Evolutionary conservation across 2,888 invertebrate species (phyloP), one percentile per base, ranked within the genome.

Genomic region (Neoaliturus tenellus): DNA sequence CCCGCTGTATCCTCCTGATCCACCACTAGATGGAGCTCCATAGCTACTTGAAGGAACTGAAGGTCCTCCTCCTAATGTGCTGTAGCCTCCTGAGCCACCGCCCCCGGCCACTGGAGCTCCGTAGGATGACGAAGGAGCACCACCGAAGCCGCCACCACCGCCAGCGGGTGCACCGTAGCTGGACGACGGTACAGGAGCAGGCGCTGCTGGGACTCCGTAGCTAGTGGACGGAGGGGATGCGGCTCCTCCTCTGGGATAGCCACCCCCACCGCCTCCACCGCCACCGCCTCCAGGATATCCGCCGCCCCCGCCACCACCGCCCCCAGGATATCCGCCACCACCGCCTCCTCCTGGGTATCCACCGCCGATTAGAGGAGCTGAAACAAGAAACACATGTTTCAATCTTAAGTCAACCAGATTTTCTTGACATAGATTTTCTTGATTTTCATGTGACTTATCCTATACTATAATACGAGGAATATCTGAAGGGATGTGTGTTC

Each of bases 191-290:
- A 87, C 87, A 0, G 87, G 87, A 28, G 86, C 87, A 12, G 87
- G 87, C 41, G 80, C 84, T 23, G 86, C 86, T 55, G 87, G 87
- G 4, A 86, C 86, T 17, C 87, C 87, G 41, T 87, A 87, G 80
- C 86, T 87, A 1, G 86, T 87, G 3, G 87, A 85, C 8, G 87
- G 87, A 10, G 87, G 86, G 0, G 84, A 82, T 0, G 81, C 80
- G n/a, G 75, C 78, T 20, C 75, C 75, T 33, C 80, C 78, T 44
- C 83, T 80, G 0, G 83, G 83, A 23, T 83, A 83, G 23, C 69
- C 78, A 12, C 78, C 78, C 28, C 83, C 78, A 4, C 83, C 83
- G 1, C 71, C 71, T 17, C 69, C 69, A 69, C 69, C 69, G 4
- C 69, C 71, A 6, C 71, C 71, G 35, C 35, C 35, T n/a, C 39